Base-by-base conservation (phyloP, 2,888 invertebrate genomes). In the Euproctis similis region DNA sequence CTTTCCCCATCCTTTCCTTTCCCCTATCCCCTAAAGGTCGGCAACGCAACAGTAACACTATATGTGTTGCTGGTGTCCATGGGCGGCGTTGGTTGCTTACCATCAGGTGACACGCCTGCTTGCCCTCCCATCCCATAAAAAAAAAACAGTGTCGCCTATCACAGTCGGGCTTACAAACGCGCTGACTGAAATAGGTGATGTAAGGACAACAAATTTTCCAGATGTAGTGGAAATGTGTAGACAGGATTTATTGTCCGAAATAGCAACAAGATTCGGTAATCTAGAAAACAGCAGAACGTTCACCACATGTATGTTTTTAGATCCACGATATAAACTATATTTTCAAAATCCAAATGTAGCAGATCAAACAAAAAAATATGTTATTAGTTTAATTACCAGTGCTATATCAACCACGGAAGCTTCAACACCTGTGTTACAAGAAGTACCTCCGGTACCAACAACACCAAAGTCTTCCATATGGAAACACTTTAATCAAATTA, bases 311-410 rank as follows among this genome's bases (percentile, higher is more conserved):
- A 37, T 29, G 28, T 36, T 40, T 19, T 8, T 37, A 10, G 35
- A 41, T 10, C 35, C 41, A 7, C 11, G 37, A 6, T 41, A 29
- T 17, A 34, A 41, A 30, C 8, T 36, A 3, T 40, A 34, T 25
- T 36, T 40, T 24, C 21, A 30, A 2, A 26, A 33, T n/a, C 11
- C 8, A 9, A 5, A 23, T 7, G 14, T 17, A 4, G 39, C 36
- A 3, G 34, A 36, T 8, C 19, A 26, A 14, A 26, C 16, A 17
- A 34, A 21, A 25, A 10, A 24, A 4, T 8, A 24, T 20, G 23
- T 34, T 5, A 30, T 30, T 9, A 12, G n/a, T 11, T 21, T 37
- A 1, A 28, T 30, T 16, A 25, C 18, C 4, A 18, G n/a, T 7
- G n/a, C 5, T 7, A 7, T 7, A 7, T 3, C 3, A n/a, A 3